Evolutionary conservation across 1,140 invertebrate species (phyloP).

Genomic region (Philotrypesis tridentata): DNA sequence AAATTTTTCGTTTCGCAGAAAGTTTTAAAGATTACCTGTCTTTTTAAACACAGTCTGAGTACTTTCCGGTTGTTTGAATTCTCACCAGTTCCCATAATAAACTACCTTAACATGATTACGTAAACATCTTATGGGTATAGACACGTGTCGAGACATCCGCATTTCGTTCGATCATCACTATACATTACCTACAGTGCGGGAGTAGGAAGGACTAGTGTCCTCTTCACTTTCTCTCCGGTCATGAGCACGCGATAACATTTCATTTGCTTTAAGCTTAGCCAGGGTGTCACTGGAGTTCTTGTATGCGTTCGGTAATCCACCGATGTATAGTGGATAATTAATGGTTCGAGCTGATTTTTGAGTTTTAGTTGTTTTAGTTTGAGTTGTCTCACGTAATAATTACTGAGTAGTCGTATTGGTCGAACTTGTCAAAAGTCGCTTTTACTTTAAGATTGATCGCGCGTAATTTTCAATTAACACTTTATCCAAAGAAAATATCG

Average conservation of each 20-base stretch:
- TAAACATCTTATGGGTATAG: not conserved
- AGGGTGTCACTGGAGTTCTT: not conserved
- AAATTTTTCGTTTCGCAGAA: too few relatives aligned
- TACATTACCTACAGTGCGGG: not conserved
- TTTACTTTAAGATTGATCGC: not conserved
- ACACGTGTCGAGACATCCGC: constrained; percentile 6
- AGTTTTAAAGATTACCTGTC: too few relatives aligned
- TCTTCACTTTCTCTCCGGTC: constrained; percentile 56
- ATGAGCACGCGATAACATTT: not conserved
- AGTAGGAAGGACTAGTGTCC: constrained; percentile 12
- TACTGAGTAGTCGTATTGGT: not conserved
- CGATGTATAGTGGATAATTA: too few relatives aligned
- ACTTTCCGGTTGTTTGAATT: not conserved
- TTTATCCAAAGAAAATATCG: not conserved
- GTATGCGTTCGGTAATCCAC: not conserved
- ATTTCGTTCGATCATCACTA: constrained; percentile 3
- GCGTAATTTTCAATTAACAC: not conserved
- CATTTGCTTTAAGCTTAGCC: constrained; percentile 12
- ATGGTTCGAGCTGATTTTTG: too few relatives aligned
- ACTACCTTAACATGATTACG: not conserved
- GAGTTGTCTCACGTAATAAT: too few relatives aligned
- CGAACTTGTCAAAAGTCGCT: not conserved
- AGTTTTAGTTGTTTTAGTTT: too few relatives aligned
- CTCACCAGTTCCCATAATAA: not conserved
- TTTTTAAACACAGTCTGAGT: not conserved